These are phyloP conservation scores for Pseudomyrmex cubaensis DNA, from an alignment of 1,140 invertebrate genomes.

Conservation along the genomic window DNA sequence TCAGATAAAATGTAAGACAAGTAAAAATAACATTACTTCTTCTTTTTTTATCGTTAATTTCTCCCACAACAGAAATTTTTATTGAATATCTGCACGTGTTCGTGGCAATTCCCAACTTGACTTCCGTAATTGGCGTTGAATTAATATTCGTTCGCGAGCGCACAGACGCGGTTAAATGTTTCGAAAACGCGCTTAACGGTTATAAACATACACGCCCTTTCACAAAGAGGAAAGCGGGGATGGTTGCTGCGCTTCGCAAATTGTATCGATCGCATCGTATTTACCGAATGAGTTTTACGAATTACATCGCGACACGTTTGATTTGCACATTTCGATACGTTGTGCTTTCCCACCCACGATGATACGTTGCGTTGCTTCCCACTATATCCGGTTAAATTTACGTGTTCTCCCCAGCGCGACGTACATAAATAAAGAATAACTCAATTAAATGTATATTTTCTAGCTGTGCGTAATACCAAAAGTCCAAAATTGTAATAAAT, in stretches of 20 bases:
- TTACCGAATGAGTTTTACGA: conserved; percentile 63
- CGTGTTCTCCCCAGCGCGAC: background rate
- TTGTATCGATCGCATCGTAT: conserved; percentile 58
- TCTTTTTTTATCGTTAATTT: no score
- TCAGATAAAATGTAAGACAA: no score
- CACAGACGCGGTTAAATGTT: conserved; percentile 40
- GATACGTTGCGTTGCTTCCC: conserved; percentile 24
- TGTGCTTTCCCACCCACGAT: conserved; percentile 5
- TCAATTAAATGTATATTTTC: conserved; percentile 16
- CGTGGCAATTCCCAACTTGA: conserved; percentile 13
- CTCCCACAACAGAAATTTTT: conserved; percentile 37
- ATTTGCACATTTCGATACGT: conserved; percentile 47
- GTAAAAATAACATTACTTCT: no score
- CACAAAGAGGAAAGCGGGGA: background rate
- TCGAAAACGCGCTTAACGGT: conserved; percentile 59
- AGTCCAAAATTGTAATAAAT: no score
- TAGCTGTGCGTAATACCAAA: background rate
- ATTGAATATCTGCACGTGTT: conserved; percentile 17
- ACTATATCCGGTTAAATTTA: background rate
- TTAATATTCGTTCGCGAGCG: conserved; percentile 59
- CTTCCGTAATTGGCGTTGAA: conserved; percentile 51
- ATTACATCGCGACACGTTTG: conserved; percentile 60
- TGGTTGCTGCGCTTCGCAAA: conserved; percentile 29
- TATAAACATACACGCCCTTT: conserved; percentile 57
- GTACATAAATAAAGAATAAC: conserved; percentile 37